phyloP scores from a whole-genome alignment of 2,113 vertebrate genomes.

The Albula glossodonta region DNA sequence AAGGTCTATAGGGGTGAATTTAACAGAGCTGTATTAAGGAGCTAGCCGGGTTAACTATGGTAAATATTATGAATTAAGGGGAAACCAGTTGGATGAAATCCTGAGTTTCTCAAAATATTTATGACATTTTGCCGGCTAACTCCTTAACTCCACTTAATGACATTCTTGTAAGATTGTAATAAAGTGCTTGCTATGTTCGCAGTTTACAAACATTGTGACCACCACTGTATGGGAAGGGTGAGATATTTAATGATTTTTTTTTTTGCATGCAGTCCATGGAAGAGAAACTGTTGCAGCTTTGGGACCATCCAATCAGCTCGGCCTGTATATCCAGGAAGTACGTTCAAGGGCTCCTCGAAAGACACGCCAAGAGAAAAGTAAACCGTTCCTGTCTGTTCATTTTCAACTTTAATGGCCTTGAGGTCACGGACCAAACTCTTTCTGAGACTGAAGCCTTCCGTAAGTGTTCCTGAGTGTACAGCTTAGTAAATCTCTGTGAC shows the following conservation, averaged over 20 bases:
- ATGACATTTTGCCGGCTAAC: too few relatives aligned
- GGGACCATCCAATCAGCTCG: conserved; percentile 86
- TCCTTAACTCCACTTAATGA: too few relatives aligned
- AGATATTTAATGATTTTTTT: conserved; percentile 39
- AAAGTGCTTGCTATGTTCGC: too few relatives aligned
- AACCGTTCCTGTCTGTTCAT: not conserved
- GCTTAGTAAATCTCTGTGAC: conserved; percentile 22
- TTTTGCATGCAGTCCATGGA: conserved; percentile 66
- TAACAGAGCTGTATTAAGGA: too few relatives aligned
- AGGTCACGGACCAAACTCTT: not conserved
- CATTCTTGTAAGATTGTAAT: too few relatives aligned
- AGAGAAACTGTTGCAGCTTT: conserved; percentile 76
- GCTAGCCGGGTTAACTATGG: too few relatives aligned
- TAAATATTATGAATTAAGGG: too few relatives aligned
- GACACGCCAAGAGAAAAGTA: conserved; percentile 75
- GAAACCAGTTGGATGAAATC: too few relatives aligned
- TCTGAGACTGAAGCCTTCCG: not conserved
- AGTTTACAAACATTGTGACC: too few relatives aligned
- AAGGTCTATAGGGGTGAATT: too few relatives aligned
- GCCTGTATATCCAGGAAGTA: conserved; percentile 82
- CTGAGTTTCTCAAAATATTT: too few relatives aligned
- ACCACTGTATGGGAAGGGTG: too few relatives aligned
- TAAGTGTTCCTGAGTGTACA: conserved; percentile 5
- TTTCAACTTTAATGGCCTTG: not conserved
- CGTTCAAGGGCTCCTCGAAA: conserved; percentile 73